A percentile compares a stretch with the other conserved stretches of the same genome.
These are phyloP conservation scores for Clamator glandarius DNA, from an alignment of 2,797 vertebrate genomes.

Conservation along the genomic window DNA sequence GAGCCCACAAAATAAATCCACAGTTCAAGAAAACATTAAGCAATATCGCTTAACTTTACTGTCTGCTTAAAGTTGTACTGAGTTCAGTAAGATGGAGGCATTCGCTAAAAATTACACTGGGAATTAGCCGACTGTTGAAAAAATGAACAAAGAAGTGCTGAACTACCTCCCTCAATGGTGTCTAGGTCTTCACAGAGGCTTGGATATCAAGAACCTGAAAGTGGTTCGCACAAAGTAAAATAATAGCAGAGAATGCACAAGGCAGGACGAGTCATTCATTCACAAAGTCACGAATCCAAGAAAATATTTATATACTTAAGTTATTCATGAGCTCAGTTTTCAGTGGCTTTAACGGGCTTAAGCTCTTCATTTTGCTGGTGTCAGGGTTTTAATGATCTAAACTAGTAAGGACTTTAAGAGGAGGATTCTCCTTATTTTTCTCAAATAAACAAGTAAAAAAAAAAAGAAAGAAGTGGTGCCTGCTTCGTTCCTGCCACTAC, in stretches of 20 bases:
- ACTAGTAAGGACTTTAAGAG: background rate
- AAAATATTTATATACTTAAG: background rate
- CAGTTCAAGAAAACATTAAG: background rate
- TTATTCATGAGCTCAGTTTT: background rate
- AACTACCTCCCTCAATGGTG: background rate
- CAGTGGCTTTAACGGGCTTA: background rate
- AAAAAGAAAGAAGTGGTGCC: background rate
- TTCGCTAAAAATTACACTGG: background rate
- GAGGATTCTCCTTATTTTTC: background rate
- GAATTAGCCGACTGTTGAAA: background rate
- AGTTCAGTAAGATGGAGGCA: background rate
- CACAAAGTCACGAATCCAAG: background rate
- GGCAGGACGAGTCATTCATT: background rate
- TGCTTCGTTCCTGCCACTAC: background rate
- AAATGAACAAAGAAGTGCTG: background rate
- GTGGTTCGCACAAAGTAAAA: background rate
- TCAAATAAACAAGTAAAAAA: background rate
- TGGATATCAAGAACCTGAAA: background rate
- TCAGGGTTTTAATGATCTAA: background rate
- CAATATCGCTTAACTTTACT: background rate
- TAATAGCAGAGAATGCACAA: background rate
- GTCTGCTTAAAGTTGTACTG: background rate
- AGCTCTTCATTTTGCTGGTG: background rate
- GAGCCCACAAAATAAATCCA: background rate
- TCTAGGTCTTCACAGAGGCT: background rate